These are phyloP conservation scores for Tyria jacobaeae DNA, from an alignment of 2,888 invertebrate species.

Conservation along the genomic window DNA sequence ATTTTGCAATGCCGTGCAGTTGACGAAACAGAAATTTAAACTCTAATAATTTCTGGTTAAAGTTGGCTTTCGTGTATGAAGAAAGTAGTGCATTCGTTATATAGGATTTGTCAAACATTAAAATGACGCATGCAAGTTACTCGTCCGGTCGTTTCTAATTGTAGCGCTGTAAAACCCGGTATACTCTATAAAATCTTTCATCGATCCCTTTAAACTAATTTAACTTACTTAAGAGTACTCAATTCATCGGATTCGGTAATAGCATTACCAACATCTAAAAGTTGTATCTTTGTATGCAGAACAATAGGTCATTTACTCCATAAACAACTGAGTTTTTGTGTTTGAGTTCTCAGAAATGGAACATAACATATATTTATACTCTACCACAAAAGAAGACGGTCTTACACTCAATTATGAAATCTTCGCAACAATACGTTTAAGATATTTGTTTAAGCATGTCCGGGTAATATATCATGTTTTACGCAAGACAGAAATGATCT, in stretches of 20 bases:
- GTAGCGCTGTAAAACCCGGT: conserved; percentile 5
- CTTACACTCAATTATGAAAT: conserved; percentile 20
- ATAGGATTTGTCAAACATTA: conserved; percentile 31
- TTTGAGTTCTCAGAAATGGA: conserved; percentile 17
- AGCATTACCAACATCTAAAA: neutral
- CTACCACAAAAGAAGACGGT: conserved; percentile 8
- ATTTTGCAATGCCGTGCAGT: conserved; percentile 14
- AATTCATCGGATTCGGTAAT: neutral
- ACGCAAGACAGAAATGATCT: conserved; percentile 25
- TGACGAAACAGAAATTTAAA: conserved; percentile 5
- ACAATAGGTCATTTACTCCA: conserved; percentile 1
- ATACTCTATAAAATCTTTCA: neutral
- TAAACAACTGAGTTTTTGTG: neutral
- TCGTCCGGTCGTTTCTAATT: conserved; percentile 20
- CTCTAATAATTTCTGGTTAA: neutral
- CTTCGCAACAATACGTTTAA: conserved; percentile 11
- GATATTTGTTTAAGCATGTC: conserved; percentile 14
- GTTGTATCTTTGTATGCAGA: neutral
- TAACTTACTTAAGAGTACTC: neutral
- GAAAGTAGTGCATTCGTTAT: conserved; percentile 1
- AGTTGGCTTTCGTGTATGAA: conserved; percentile 3
- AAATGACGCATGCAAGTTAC: conserved; percentile 27
- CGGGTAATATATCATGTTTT: conserved; percentile 33
- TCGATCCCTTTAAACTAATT: neutral
- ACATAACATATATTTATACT: conserved; percentile 14